Conservation (phyloP, 2,797 vertebrate species). For the Microcaecilia unicolor region DNA sequence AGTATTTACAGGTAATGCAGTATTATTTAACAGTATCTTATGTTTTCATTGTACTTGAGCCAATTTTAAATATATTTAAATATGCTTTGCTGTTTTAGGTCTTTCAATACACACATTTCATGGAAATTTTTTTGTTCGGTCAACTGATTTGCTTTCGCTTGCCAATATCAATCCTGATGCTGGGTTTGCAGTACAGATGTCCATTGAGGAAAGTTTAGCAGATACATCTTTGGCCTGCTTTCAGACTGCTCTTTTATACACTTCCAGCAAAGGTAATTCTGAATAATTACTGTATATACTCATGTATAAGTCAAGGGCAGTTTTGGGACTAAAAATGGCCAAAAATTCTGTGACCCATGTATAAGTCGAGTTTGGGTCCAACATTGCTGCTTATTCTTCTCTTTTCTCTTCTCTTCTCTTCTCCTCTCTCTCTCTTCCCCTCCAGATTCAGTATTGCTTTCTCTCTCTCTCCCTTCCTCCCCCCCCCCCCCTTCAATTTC, state of each 20-base stretch:
- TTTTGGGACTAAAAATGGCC: no score
- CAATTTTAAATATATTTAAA: background rate
- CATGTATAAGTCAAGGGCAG: no score
- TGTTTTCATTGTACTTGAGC: background rate
- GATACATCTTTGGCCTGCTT: conserved; percentile 91
- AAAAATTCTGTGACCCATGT: no score
- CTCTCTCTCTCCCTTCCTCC: no score
- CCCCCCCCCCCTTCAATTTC: no score
- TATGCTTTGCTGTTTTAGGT: conserved; percentile 52
- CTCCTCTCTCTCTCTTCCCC: background rate
- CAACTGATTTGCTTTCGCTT: conserved; percentile 90
- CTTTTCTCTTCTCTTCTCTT: background rate
- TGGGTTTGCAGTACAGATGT: conserved; percentile 93
- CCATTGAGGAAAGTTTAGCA: conserved; percentile 84
- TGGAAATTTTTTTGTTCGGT: conserved; percentile 96
- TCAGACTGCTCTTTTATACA: conserved; percentile 92
- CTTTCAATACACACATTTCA: conserved; percentile 97
- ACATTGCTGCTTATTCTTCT: background rate
- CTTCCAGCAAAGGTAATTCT: conserved; percentile 85
- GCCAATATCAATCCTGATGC: conserved; percentile 95
- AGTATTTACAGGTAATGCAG: no score
- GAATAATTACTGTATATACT: no score
- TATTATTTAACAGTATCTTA: no score
- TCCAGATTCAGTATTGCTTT: no score
- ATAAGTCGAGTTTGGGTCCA: no score